Conservation (phyloP, 2,888 invertebrate genomes). For the Mesorhabditis spiculigera region DNA sequence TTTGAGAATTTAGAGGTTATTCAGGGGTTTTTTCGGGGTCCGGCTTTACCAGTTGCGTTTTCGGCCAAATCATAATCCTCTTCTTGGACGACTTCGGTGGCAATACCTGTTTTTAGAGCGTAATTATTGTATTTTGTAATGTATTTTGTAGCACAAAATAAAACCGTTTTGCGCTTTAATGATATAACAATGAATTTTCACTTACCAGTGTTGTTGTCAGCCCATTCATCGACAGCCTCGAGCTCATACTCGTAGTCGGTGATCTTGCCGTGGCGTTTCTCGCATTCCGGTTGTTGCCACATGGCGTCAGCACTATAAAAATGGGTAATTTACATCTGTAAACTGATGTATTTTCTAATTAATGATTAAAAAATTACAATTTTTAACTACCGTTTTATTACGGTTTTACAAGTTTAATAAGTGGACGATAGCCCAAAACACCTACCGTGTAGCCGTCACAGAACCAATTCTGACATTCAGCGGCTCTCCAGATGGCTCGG, state of each 20-base stretch:
- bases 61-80: not conserved
- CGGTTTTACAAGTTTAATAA: not conserved
- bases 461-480: constrained; percentile 44
- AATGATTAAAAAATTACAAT: no score
- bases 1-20: not conserved
- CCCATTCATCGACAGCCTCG: constrained; percentile 49
- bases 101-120: not conserved
- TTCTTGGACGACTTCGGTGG: not conserved
- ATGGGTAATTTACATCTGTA: no score
- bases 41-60: not conserved
- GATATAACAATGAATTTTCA: constrained; percentile 10
- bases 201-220: constrained; percentile 44
- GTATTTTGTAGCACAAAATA: not conserved
- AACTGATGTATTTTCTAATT: no score
- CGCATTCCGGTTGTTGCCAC: constrained; percentile 58
- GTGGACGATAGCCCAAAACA: not conserved
- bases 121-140: not conserved
- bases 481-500: constrained; percentile 52
- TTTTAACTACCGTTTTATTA: no score
- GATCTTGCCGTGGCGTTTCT: constrained; percentile 56
- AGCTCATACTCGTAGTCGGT: constrained; percentile 55
- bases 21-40: not conserved
- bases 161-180: not conserved
- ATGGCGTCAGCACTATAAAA: constrained; percentile 45
- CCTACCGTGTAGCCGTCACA: constrained; percentile 26